Evolutionary conservation across 2,113 vertebrate genomes (phyloP), one percentile per base, ranked within the genome.

Genomic region (Ptilorrhoa leucosticta): DNA sequence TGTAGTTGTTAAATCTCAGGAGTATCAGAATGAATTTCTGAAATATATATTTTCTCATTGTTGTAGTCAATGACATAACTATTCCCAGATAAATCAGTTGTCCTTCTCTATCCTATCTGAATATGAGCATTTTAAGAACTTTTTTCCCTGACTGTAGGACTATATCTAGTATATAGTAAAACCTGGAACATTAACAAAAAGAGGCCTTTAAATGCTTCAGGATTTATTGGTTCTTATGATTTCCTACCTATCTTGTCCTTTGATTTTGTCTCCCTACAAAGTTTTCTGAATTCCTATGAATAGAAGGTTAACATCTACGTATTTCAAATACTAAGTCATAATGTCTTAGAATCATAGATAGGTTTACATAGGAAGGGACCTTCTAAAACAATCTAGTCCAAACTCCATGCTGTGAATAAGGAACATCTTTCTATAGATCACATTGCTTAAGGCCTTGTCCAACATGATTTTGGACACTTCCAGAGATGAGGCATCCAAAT

Each of bases 321-420:
- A 48, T 64, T 89, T 53, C 30, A 80, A 75, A 63, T 33, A 39
- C 2, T n/a, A 72, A 42, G 7, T 53, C 50, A 47, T 19, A 51
- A 21, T 37, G 15, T 54, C 30, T 73, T 20, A 54, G 70, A 61
- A 35, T 51, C 1, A 2, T 47, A 33, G n/a, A 63, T 12, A 28
- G 27, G 13, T 28, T 77, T 58, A 31, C 0, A 0, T 31, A 66
- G 5, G 20, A 70, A 75, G 2, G 26, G 14, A 37, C 16, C 6
- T 65, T 61, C 21, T 27, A 50, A 83, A 51, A 80, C 42, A 40
- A 33, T 23, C 40, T 73, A 48, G 45, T 60, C 15, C 39, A 60
- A 66, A 28, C 6, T 28, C 47, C 13, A 23, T 50, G 11, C 14
- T 4, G 2, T 56, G 15, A 11, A 26, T 22, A 54, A 40, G 17